phyloP scores from a whole-genome alignment of 2,888 invertebrate species.

The Tricholauxania praeusta region DNA sequence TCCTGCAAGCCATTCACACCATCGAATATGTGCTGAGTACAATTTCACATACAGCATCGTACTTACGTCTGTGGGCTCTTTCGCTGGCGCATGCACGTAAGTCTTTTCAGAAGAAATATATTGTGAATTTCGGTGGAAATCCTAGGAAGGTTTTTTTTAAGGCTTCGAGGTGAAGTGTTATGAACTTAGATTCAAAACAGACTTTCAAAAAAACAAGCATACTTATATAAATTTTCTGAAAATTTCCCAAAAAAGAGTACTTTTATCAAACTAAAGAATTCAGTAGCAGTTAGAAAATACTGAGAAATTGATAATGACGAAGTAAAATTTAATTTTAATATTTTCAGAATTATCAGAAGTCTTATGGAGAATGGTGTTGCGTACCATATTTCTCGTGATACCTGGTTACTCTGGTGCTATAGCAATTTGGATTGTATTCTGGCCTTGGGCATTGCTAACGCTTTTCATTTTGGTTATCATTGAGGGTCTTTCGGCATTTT shows the following conservation, averaged over 20 bases:
- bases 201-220: too few species aligned
- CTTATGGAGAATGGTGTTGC: slow-evolving; percentile 92
- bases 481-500: slow-evolving; percentile 98
- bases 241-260: too few species aligned
- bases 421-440: slow-evolving; percentile 85
- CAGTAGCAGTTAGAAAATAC: neutral
- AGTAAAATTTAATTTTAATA: neutral
- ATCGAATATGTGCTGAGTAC: slow-evolving; percentile 97
- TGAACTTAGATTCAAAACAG: too few species aligned
- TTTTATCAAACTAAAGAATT: neutral
- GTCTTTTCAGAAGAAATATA: slow-evolving; percentile 36
- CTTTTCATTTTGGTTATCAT: slow-evolving; percentile 96
- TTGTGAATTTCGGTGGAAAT: too few species aligned
- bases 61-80: slow-evolving; percentile 95
- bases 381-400: slow-evolving; percentile 75
- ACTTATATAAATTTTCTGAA: too few species aligned
- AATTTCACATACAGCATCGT: slow-evolving; percentile 96
- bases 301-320: neutral
- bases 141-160: neutral
- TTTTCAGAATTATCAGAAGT: slow-evolving; percentile 89
- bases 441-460: slow-evolving; percentile 90
- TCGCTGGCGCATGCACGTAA: slow-evolving; percentile 95
- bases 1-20: slow-evolving; percentile 95
- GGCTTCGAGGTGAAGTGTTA: too few species aligned
- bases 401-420: slow-evolving; percentile 76